Base-by-base conservation (phyloP, 2,888 invertebrate species). In the Lissonota sp. region DNA sequence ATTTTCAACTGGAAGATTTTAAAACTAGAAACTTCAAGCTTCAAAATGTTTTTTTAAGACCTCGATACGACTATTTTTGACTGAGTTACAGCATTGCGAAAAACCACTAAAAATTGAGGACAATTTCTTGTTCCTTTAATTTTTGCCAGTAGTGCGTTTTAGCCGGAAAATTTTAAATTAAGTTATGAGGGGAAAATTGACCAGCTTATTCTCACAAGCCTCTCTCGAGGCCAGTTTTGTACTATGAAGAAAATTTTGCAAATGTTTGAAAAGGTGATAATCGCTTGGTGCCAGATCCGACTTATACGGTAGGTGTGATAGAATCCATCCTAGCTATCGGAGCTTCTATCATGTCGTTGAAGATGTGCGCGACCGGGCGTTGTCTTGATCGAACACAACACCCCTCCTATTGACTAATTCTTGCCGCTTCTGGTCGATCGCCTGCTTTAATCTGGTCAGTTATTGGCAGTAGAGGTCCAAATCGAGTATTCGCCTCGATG, bases 231-330 rank as follows among this genome's bases (percentile, higher is more conserved):
- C 63, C 70, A 87, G 79, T 53, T 86, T 86, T 67, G 64, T 74
- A 83, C 77, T 83, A 83, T 74, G 49, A 74, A 87, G 78, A 46
- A 57, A 74, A 80, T 85, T 86, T 66, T 82, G n/a, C n/a, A n/a
- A n/a, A n/a, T n/a, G 71, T 76, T 80, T 58, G 55, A 79, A 66
- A 16, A 88, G 49, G n/a, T n/a, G n/a, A n/a, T n/a, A n/a, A n/a
- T n/a, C n/a, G n/a, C n/a, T 10, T 49, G 89, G 88, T 10, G 89
- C 88, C 83, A 90, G 84, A 83, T 89, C 86, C 86, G 89, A 85
- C 62, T 85, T 85, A 82, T 86, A 84, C 49, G 83, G 82, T 83
- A 85, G 88, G 60, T 87, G 86, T 82, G 79, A 75, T 39, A 84
- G 76, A 84, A 69, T 83, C 76, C 81, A 83, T 53, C 85, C 84